Evolutionary conservation across 1,140 invertebrate species (phyloP).

Genomic region (Lepidurus couesii): DNA sequence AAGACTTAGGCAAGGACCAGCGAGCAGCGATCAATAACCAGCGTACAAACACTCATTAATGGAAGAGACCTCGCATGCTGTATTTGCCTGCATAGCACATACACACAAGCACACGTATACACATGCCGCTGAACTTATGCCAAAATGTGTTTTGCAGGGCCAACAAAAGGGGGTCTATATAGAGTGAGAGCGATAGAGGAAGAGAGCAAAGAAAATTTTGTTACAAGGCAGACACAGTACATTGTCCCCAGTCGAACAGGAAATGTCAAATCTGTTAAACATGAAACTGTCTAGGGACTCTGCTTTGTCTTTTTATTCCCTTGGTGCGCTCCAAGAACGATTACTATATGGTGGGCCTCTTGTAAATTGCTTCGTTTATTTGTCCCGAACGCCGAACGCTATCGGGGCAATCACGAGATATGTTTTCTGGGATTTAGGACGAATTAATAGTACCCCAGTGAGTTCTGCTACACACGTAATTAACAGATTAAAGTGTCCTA

Average conservation of each 20-base stretch:
- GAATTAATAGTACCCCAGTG: not conserved
- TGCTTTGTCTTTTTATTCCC: not conserved
- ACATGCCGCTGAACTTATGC: not conserved
- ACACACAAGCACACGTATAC: not conserved
- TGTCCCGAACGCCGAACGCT: not conserved
- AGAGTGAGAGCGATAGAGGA: not conserved
- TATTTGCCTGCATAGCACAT: not conserved
- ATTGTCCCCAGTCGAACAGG: not conserved
- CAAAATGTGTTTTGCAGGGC: not conserved
- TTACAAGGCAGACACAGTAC: not conserved
- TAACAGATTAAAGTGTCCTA: not conserved
- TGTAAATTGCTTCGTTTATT: constrained; percentile 7
- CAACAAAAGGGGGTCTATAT: not conserved
- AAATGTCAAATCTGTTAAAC: not conserved
- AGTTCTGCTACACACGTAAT: not conserved
- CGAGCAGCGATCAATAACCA: not conserved
- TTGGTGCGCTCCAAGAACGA: not conserved
- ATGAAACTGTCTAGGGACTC: not conserved
- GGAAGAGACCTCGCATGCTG: not conserved
- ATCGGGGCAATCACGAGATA: not conserved
- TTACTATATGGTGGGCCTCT: not conserved
- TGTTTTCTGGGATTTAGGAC: not conserved
- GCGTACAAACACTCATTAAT: constrained; percentile 11
- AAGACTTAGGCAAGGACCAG: not conserved
- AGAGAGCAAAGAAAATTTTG: not conserved